Base-by-base conservation (phyloP, 2,888 invertebrate genomes). In the Acanthoscelides obtectus region DNA sequence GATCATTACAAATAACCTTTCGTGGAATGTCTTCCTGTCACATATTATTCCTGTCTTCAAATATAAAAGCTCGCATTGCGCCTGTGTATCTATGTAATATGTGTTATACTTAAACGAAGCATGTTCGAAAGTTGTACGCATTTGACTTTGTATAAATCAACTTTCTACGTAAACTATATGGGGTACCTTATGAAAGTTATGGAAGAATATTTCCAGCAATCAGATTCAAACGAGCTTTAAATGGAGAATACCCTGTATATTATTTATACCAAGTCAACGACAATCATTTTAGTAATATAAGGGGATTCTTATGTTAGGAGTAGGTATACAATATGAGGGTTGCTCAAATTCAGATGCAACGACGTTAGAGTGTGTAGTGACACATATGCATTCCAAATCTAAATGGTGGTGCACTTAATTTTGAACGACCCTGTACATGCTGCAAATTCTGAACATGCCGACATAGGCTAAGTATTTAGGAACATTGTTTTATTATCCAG, bases 181-280 rank as follows among this genome's bases (percentile, higher is more conserved):
- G 71, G 72, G 73, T 74, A 67, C n/a, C 22, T 66, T 45, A 45
- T 45, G 45, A 45, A 45, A 45, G 45, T 6, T 12, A 4, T 45
- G 45, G 45, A 45, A 45, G 17, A 12, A 1, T 4, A 45, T 45
- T 45, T 45, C 45, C 45, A 45, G 5, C 45, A 45, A 45, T 45
- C 45, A 45, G 5, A 12, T 45, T 3, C 3, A 45, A 45, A 45
- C 45, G 45, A 45, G 45, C 45, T 45, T 45, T 45, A 45, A 45
- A 17, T 45, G 45, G 45, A 45, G 17, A 45, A 45, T 45, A 20
- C 66, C 66, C 66, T 66, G 20, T 66, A 66, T 66, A 66, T 25
- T 25, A 78, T 83, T 84, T 82, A 82, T 84, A 83, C 83, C 81
- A 80, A 81, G 84, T 84, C 84, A 83, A 77, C 75, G 84, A 84